Percentiles rank a stretch among this genome's conserved stretches.
phyloP scores from a whole-genome alignment of 2,888 invertebrate species.

The Sphinx pinastri region DNA sequence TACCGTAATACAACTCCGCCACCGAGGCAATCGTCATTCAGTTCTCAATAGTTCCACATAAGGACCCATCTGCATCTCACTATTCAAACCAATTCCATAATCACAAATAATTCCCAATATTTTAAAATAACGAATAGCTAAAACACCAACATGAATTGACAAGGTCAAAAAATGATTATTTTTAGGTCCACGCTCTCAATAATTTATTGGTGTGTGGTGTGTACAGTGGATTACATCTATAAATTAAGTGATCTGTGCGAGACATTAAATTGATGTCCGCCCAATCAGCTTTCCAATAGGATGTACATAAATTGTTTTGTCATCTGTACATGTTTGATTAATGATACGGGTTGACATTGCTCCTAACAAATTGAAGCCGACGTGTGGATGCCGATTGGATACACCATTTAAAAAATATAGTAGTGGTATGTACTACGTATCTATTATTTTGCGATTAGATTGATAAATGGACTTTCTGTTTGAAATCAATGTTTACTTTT shows the following conservation, averaged over 20 bases:
- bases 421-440: not conserved
- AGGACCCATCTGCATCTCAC: no score
- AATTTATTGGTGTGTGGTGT: conserved; percentile 42
- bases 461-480: no score
- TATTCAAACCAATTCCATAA: not conserved
- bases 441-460: no score
- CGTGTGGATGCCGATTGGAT: not conserved
- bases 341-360: not conserved
- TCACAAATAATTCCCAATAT: not conserved
- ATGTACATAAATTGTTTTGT: conserved; percentile 23
- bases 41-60: no score
- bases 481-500: no score
- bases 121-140: not conserved
- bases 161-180: conserved; percentile 10
- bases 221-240: conserved; percentile 30
- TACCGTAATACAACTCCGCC: no score
- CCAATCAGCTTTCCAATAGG: conserved; percentile 19
- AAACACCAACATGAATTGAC: not conserved
- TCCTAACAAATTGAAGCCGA: conserved; percentile 2
- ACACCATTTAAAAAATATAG: not conserved
- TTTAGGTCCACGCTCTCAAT: conserved; percentile 40
- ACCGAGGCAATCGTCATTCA: no score
- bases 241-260: conserved; percentile 41
- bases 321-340: conserved; percentile 23
- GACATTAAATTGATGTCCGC: conserved; percentile 25